Evolutionary conservation across 2,888 invertebrate species (phyloP), one percentile per base, ranked within the genome.

Genomic region (Malacosoma neustria): DNA sequence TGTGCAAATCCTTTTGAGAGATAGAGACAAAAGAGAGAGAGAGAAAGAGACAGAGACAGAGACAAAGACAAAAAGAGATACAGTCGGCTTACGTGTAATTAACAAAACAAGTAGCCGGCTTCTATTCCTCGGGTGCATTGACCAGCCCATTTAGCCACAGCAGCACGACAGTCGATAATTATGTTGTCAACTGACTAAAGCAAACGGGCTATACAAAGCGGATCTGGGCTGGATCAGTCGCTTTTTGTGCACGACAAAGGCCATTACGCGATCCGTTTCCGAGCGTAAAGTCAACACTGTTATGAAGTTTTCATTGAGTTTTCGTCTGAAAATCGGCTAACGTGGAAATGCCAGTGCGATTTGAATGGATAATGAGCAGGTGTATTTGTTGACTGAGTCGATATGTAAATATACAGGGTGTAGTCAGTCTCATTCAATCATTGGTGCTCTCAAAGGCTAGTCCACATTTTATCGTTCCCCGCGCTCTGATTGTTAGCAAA

Each of bases 241-340:
- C 79, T 80, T 84, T 84, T 82, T 81, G 80, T 67, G 54, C 64
- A 57, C 64, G 59, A 77, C 79, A 81, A 82, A 79, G 73, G 76
- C 77, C 73, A 81, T 79, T 81, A 76, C 71, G 69, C 70, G 73
- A 77, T 75, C 69, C 67, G 73, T 75, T 81, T 72, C 65, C 69
- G 67, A 75, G 64, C 65, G 57, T 54, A 74, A 73, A 81, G 75
- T 79, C 77, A 80, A 79, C 74, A 74, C 71, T 62, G 79, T 74
- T 80, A 82, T 80, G 76, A 77, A 82, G 73, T 80, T 79, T 75
- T 63, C 76, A 75, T 71, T 66, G 71, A 68, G 71, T 71, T 74
- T 69, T 68, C 72, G 56, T 55, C 55, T 63, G 64, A 64, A 77
- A 76, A 80, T 74, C 72, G 65, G 67, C 72, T 73, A 73, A 75